These are phyloP conservation scores for Oreocharis arfaki DNA, from an alignment of 2,113 vertebrate genomes.

Conservation along the genomic window DNA sequence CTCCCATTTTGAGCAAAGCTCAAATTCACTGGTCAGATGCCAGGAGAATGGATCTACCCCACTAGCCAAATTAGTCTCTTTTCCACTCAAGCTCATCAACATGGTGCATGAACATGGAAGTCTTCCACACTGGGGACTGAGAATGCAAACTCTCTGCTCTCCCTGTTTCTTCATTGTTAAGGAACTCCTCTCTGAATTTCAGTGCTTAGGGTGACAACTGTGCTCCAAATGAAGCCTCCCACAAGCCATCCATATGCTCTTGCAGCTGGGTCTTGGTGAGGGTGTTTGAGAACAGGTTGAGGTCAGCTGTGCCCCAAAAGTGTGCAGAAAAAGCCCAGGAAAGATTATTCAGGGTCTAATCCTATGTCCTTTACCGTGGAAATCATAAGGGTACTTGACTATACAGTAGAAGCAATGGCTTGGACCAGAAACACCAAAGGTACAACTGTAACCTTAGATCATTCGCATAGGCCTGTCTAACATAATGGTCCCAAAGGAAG, in stretches of 20 bases:
- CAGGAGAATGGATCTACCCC: background rate
- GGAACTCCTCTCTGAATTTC: background rate
- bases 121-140: background rate
- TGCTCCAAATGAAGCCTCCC: background rate
- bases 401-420: background rate
- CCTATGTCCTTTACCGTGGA: background rate
- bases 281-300: background rate
- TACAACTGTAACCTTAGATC: background rate
- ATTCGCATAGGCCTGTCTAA: background rate
- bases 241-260: background rate
- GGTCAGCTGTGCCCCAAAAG: background rate
- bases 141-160: background rate
- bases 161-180: background rate
- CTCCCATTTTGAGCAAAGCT: background rate
- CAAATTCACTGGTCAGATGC: background rate
- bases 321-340: background rate
- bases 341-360: background rate
- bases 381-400: background rate
- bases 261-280: background rate
- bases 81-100: background rate
- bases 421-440: background rate
- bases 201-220: background rate
- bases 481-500: background rate
- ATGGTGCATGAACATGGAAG: background rate
- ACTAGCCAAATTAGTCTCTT: background rate